Percentiles rank a stretch among this genome's conserved stretches.
phyloP scores from a whole-genome alignment of 2,113 vertebrate species.

The Calyptomena viridis region DNA sequence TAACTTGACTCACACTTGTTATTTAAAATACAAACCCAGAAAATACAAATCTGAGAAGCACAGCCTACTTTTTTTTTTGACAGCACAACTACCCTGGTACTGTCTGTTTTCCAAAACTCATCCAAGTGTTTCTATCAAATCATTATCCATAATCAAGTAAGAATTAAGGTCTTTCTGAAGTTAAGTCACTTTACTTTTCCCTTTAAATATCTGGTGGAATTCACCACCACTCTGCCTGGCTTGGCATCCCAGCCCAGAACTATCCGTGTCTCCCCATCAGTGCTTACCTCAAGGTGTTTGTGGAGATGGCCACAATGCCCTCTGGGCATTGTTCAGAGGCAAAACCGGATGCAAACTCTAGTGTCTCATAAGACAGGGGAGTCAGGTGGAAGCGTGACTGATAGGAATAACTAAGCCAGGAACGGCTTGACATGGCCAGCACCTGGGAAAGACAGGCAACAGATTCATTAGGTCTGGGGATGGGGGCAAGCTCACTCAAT shows the following conservation, averaged over 20 bases:
- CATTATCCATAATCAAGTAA: not conserved
- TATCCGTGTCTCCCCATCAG: rapidly evolving
- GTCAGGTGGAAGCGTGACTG: slow-evolving; percentile 97
- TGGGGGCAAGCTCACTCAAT: not conserved
- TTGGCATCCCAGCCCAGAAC: not conserved
- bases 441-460: slow-evolving; percentile 75
- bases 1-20: not conserved
- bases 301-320: slow-evolving; percentile 98
- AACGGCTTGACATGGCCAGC: slow-evolving; percentile 97
- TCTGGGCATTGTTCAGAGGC: slow-evolving; percentile 98
- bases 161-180: not conserved
- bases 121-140: not conserved
- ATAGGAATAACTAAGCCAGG: slow-evolving; percentile 98
- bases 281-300: slow-evolving; percentile 92
- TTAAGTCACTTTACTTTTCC: not conserved
- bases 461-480: not conserved
- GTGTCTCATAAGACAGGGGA: slow-evolving; percentile 91
- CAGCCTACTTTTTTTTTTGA: not conserved
- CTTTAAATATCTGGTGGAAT: not conserved
- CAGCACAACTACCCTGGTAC: not conserved
- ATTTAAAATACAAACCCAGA: not conserved
- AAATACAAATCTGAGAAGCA: not conserved
- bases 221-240: not conserved
- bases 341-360: slow-evolving; percentile 97
- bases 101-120: not conserved